Conservation (phyloP, 2,797 vertebrate species). For the Lerista edwardsae region DNA sequence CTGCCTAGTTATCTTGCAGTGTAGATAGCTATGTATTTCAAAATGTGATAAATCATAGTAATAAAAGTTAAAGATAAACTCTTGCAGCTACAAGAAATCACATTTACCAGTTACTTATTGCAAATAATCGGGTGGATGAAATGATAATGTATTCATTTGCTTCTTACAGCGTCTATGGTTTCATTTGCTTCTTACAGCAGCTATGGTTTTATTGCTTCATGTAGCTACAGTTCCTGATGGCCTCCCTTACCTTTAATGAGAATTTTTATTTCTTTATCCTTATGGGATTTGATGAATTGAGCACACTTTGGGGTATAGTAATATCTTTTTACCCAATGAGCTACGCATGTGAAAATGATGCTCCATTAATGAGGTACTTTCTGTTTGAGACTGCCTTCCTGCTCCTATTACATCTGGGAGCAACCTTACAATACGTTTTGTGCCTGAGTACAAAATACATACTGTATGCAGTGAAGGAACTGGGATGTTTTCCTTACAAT, state of each 20-base stretch:
- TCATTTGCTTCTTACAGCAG: constrained; percentile 25
- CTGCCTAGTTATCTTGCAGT: constrained; percentile 48
- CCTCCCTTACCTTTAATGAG: constrained; percentile 48
- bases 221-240: constrained; percentile 58
- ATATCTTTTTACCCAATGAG: constrained; percentile 56
- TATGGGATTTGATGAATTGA: constrained; percentile 58
- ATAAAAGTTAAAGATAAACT: constrained; percentile 51
- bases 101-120: constrained; percentile 60
- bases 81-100: constrained; percentile 50
- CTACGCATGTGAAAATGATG: constrained; percentile 46
- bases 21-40: constrained; percentile 55
- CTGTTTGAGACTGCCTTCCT: not conserved
- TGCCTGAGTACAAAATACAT: not conserved
- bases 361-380: constrained; percentile 50
- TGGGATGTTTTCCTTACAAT: not conserved
- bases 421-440: not conserved
- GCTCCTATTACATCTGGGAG: not conserved
- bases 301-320: constrained; percentile 35
- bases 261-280: constrained; percentile 61
- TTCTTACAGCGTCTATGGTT: constrained; percentile 10
- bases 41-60: constrained; percentile 65
- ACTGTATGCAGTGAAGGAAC: not conserved
- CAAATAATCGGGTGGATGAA: constrained; percentile 39
- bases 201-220: constrained; percentile 15
- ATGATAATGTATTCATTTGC: constrained; percentile 42